These are phyloP conservation scores for Cettia cetti DNA, from an alignment of 2,113 vertebrate genomes.

Conservation along the genomic window DNA sequence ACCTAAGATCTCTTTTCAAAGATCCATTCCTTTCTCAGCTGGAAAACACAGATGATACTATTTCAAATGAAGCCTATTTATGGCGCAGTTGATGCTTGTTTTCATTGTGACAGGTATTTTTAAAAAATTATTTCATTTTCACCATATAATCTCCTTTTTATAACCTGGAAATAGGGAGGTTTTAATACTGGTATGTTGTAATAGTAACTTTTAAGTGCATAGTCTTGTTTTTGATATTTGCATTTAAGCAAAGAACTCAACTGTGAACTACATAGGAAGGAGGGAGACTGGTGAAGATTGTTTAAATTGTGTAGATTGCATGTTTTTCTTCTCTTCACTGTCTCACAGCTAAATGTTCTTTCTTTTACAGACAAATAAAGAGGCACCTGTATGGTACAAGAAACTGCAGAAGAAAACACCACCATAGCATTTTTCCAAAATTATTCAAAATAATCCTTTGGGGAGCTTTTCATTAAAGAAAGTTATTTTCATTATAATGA, in stretches of 20 bases:
- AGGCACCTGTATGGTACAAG: slow-evolving; percentile 80
- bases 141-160: neutral
- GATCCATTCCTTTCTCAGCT: neutral
- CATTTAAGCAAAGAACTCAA: neutral
- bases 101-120: neutral
- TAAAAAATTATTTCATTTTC: neutral
- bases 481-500: slow-evolving; percentile 27
- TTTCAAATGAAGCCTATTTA: neutral
- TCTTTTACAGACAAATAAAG: slow-evolving; percentile 86
- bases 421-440: slow-evolving; percentile 30
- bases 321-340: neutral
- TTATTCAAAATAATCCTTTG: neutral
- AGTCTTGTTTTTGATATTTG: neutral
- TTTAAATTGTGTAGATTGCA: neutral
- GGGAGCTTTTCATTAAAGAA: neutral
- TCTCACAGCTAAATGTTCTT: neutral
- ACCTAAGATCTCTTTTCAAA: neutral
- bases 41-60: neutral
- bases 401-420: slow-evolving; percentile 73
- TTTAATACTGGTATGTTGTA: neutral
- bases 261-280: neutral
- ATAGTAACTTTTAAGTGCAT: neutral
- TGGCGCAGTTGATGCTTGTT: neutral
- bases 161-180: neutral
- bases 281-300: neutral